Base-by-base conservation (phyloP, 1,140 invertebrate species). In the Drosophila tristis region DNA sequence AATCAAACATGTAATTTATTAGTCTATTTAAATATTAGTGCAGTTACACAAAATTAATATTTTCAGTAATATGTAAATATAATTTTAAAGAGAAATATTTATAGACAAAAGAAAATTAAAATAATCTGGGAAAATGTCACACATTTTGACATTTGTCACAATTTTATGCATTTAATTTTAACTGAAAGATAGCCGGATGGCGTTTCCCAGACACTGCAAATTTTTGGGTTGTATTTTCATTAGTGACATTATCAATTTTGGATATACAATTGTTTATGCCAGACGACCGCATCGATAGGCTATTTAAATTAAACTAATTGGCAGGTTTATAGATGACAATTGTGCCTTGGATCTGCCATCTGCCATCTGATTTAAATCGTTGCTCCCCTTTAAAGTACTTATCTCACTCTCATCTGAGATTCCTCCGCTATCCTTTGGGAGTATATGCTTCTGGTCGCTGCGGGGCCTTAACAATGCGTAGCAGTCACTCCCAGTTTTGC, bases 151-250 rank as follows among this genome's bases (percentile, higher is more conserved):
- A 74, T 73, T 74, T 57, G 71, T 29, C 58, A 63, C 73, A 16
- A 16, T 57, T 64, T 74, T 74, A 74, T 74, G 68, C 70, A 73
- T 74, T 74, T 45, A 29, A 73, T 58, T 73, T 74, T 73, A 74
- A 73, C 26, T 23, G 43, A 50, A 57, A n/a, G 45, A 16, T 39
- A 70, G 25, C 42, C 13, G 23, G 16, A 56, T 43, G 4, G 26
- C 13, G 39, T 49, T 44, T 61, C 16, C 16, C 66, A 35, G 15
- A 26, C 23, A 55, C 47, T 29, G 44, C 23, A 45, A 64, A 35
- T 55, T 45, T 3, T 11, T 1, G n/a, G 4, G 8, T 29, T 16
- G 0, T 9, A 47, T 35, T 59, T 44, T 42, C 42, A 64, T 26
- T 23, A 48, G 16, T 16, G 53, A 68, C 29, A 42, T 53, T 49